Base-by-base conservation (phyloP, 2,113 vertebrate genomes). In the Zingel zingel region DNA sequence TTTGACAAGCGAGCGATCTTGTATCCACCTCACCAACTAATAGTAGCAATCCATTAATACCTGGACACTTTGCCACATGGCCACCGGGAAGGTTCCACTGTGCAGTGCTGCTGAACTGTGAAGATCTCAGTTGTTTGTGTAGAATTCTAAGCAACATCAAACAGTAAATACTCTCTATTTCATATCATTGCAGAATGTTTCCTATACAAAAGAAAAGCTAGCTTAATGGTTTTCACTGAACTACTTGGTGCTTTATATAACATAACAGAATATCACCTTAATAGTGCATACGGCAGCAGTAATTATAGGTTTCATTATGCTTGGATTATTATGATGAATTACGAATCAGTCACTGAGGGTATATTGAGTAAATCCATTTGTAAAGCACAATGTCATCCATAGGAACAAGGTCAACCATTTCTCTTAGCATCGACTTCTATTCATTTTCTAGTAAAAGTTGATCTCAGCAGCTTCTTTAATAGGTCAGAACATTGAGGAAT, bases 391-490 rank as follows among this genome's bases (percentile, higher is more conserved):
- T 79, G 48, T 82, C 75, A 27, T 70, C 68, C 53, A 14, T 21
- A 27, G 74, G 63, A 62, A 65, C 59, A 77, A 80, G 72, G 86
- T 86, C 78, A 82, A 53, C 62, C 3, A 3, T 78, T 65, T 71
- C 47, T 80, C 58, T 77, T 50, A 74, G 69, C 76, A 36, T 13
- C n/a, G 47, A n/a, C 18, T 39, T 56, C n/a, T 11, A 1, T 78
- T 72, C 56, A n/a, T 30, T 71, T 50, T 4, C 10, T 15, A 27
- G 25, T 76, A 72, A 78, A 77, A 61, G 64, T 80, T 71, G 84
- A 84, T 77, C 77, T 88, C 59, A 80, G 74, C 86, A 83, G 56
- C 77, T 74, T 80, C 15, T 59, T 67, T 43, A 82, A 81, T 88
- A 74, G 86, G 83, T 86, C 82, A 81, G n/a, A 75, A 81, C 58